Evolutionary conservation across 1,140 invertebrate species (phyloP).

Genomic region (Metaphire vulgaris): DNA sequence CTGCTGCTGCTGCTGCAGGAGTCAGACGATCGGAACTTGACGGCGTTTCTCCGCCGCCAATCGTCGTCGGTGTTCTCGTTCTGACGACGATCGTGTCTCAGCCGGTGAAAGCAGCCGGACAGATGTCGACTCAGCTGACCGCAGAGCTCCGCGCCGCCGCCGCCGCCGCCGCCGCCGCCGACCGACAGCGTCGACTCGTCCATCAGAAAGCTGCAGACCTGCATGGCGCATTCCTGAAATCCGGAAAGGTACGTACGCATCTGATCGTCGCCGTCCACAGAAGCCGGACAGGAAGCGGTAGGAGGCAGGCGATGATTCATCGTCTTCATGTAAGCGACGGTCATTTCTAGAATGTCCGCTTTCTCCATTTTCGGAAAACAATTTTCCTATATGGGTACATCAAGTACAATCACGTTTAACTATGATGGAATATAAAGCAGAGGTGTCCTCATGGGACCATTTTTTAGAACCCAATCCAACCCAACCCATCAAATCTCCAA

Average conservation of each 20-base stretch:
- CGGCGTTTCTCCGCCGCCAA: too few species aligned
- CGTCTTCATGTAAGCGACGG: conserved; percentile 7
- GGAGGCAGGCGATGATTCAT: background rate
- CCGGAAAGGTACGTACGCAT: background rate
- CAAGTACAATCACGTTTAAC: too few species aligned
- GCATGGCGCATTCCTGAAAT: background rate
- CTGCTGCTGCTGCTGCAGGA: too few species aligned
- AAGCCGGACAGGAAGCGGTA: background rate
- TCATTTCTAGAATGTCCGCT: conserved; percentile 23
- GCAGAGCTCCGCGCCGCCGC: background rate
- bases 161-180: too few species aligned
- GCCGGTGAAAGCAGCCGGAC: background rate
- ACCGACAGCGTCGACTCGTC: background rate
- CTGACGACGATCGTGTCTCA: too few species aligned
- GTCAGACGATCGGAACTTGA: too few species aligned
- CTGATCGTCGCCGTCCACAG: background rate
- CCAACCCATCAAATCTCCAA: too few species aligned
- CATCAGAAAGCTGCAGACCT: background rate
- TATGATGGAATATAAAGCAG: too few species aligned
- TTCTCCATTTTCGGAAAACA: conserved; percentile 21
- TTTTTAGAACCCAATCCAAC: too few species aligned
- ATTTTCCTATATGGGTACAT: background rate
- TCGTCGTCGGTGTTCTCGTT: too few species aligned
- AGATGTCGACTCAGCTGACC: background rate
- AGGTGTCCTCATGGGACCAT: too few species aligned